phyloP scores from a whole-genome alignment of 2,797 vertebrate genomes.

The Anguilla anguilla region DNA sequence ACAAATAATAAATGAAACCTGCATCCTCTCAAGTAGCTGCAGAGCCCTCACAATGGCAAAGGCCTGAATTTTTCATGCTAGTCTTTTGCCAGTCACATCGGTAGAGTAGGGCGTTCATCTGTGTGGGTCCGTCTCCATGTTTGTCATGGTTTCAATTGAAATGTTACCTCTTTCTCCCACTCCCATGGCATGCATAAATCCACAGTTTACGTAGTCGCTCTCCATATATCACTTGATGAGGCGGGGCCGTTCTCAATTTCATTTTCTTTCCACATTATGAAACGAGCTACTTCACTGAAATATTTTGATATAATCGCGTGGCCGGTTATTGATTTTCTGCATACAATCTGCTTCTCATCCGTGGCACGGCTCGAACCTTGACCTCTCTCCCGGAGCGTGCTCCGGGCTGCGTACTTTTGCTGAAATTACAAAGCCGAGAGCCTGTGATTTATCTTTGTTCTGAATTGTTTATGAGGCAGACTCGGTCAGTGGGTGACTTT shows the following conservation, averaged over 20 bases:
- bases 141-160: slow-evolving; percentile 11
- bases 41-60: slow-evolving; percentile 8
- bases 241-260: not conserved
- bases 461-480: not conserved
- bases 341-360: slow-evolving; percentile 51
- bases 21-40: slow-evolving; percentile 26
- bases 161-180: not conserved
- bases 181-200: not conserved
- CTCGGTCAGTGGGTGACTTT: slow-evolving; percentile 6
- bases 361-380: slow-evolving; percentile 17
- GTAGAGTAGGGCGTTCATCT: not conserved
- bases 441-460: slow-evolving; percentile 9
- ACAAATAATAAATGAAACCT: slow-evolving; percentile 23
- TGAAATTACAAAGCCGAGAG: not conserved
- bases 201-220: slow-evolving; percentile 8
- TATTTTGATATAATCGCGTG: slow-evolving; percentile 46
- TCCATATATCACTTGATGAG: not conserved
- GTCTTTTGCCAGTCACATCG: not conserved
- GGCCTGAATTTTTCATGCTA: slow-evolving; percentile 11
- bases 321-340: slow-evolving; percentile 50
- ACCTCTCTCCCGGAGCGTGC: not conserved
- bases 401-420: not conserved
- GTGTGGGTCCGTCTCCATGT: slow-evolving; percentile 4
- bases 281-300: not conserved
- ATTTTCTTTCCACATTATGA: not conserved